Base-by-base conservation (phyloP, 2,797 vertebrate genomes). In the Cuniculus paca region DNA sequence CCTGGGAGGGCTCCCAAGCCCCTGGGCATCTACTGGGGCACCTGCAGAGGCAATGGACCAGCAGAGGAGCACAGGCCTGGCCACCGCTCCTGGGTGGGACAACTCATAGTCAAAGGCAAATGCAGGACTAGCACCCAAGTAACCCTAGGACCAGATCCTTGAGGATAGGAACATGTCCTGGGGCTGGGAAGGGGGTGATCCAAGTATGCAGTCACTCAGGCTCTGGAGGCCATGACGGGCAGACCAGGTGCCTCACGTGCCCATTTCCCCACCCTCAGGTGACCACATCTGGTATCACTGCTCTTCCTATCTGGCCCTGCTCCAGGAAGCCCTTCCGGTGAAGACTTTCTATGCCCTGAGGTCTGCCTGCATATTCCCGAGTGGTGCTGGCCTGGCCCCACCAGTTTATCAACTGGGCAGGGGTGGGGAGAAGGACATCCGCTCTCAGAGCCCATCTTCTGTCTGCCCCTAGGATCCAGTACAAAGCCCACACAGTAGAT, bases 331-430 rank as follows among this genome's bases (percentile, higher is more conserved):
- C 16, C 34, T 14, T 54, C 39, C 65, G 24, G n/a, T 3, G 10
- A 75, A n/a, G n/a, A 42, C 39, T 42, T n/a, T 36, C 52, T 52
- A 2, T 24, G 56, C 0, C 6, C 60, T 1, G 0, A 36, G 36
- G 36, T 65, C 81, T 70, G 36, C 50, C 48, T 42, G 1, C 24
- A 54, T 20, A 17, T 48, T 6, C 3, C 48, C 6, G 1, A 2
- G 0, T 3, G 22, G 5, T 4, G 13, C 91, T 56, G 22, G 34
- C 56, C 28, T 52, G 68, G 39, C 45, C 12, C 6, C 12, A 0
- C 22, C 9, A 60, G 56, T 17, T 52, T 34, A 68, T 50, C 45
- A 65, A 31, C 24, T 31, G 26, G 34, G 20, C 82, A 84, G 20
- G 61, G 45, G 20, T 50, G 13, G 82, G 22, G 82, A 39, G 48